Evolutionary conservation across 2,888 invertebrate species (phyloP).

Genomic region (Oscheius sp.): DNA sequence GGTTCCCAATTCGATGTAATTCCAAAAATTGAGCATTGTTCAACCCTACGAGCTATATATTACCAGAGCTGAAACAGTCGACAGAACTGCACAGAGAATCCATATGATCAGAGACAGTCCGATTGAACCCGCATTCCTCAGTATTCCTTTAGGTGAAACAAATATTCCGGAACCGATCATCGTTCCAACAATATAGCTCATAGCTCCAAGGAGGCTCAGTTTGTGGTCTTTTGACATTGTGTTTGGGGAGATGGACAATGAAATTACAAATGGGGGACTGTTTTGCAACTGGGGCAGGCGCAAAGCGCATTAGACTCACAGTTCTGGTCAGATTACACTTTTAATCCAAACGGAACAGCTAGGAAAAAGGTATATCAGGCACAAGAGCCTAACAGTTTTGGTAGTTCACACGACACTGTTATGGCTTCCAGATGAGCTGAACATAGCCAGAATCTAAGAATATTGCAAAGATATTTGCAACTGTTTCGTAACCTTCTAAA

Average conservation of each 20-base stretch:
- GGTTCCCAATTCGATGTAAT: constrained; percentile 58
- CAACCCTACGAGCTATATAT: background rate
- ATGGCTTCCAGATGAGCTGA: no score
- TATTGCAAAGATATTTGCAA: no score
- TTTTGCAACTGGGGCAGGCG: constrained; percentile 3
- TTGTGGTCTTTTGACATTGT: constrained; percentile 41
- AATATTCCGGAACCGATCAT: constrained; percentile 58
- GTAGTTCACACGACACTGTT: no score
- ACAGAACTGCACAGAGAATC: constrained; percentile 52
- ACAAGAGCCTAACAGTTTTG: no score
- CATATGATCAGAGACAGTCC: constrained; percentile 57
- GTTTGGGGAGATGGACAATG: background rate
- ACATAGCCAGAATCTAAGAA: no score
- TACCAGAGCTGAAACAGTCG: constrained; percentile 40
- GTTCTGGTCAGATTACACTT: background rate
- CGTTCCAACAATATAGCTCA: constrained; percentile 51
- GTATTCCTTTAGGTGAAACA: constrained; percentile 56
- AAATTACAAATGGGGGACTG: background rate
- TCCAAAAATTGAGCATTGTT: constrained; percentile 34
- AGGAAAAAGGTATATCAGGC: no score
- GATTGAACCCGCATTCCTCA: constrained; percentile 52
- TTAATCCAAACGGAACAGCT: no score
- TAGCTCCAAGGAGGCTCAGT: constrained; percentile 52
- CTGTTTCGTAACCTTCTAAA: no score
- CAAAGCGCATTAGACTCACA: constrained; percentile 7